phyloP scores from a whole-genome alignment of 1,140 invertebrate genomes.

The Cherax destructor region DNA sequence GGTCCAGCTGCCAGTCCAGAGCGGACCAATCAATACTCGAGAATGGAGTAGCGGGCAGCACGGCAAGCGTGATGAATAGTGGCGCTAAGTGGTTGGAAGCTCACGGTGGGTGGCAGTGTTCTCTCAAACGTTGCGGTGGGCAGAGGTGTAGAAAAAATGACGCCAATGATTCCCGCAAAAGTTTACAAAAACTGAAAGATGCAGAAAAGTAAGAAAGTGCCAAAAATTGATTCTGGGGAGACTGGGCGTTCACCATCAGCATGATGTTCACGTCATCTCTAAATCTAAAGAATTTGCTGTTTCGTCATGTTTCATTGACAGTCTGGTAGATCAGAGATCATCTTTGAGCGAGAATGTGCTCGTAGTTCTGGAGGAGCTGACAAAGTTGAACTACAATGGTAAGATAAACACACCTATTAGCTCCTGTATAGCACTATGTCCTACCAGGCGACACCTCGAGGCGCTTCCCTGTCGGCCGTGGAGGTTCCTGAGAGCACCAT shows the following conservation, averaged over 20 bases:
- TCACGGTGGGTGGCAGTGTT: conserved; percentile 32
- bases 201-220: neutral
- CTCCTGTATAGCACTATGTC: conserved; percentile 24
- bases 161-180: neutral
- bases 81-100: conserved; percentile 27
- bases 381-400: conserved; percentile 36
- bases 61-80: conserved; percentile 42
- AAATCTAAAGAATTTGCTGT: neutral
- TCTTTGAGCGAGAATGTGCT: conserved; percentile 37
- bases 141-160: conserved; percentile 12
- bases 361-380: conserved; percentile 39
- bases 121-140: conserved; percentile 22
- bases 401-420: neutral
- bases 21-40: conserved; percentile 56
- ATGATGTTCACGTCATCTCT: neutral
- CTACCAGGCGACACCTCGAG: conserved; percentile 39
- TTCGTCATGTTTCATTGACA: conserved; percentile 10
- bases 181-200: neutral
- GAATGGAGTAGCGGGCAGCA: conserved; percentile 48
- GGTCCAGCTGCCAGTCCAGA: conserved; percentile 12
- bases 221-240: neutral
- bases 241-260: neutral
- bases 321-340: neutral
- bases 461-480: conserved; percentile 45
- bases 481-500: conserved; percentile 48